Conservation (phyloP, 2,888 invertebrate species). For the Melanotus villosus region DNA sequence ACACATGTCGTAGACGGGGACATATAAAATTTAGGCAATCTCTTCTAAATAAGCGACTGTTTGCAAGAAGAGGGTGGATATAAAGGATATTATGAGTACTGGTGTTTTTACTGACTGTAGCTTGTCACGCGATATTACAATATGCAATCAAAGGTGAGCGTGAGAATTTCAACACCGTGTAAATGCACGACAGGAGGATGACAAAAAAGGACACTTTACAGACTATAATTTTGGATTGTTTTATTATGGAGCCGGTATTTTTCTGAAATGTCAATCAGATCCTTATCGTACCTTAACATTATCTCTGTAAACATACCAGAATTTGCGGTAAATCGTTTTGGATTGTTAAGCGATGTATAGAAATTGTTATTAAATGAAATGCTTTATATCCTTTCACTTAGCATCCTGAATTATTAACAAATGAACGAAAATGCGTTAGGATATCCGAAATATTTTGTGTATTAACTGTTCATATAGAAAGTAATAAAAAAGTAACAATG, state of each 20-base stretch:
- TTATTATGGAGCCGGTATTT: constrained; percentile 11
- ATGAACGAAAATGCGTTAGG: no score
- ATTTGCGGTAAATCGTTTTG: background rate
- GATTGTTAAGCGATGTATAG: no score
- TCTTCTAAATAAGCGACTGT: constrained; percentile 38
- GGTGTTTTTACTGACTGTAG: constrained; percentile 45
- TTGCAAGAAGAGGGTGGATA: constrained; percentile 37
- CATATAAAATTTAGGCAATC: constrained; percentile 36
- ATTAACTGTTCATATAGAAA: no score
- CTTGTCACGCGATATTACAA: constrained; percentile 47
- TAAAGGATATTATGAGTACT: constrained; percentile 44
- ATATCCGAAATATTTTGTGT: no score
- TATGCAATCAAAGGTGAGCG: constrained; percentile 49
- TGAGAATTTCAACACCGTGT: constrained; percentile 48
- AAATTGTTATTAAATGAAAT: no score
- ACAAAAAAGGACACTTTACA: constrained; percentile 42
- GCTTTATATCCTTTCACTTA: no score
- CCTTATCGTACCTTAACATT: background rate
- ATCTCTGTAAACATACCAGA: background rate
- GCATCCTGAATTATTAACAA: no score
- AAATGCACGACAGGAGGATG: constrained; percentile 41
- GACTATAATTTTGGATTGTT: constrained; percentile 32
- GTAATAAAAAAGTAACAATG: no score
- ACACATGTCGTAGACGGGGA: constrained; percentile 18
- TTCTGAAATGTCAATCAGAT: constrained; percentile 5